Percentiles rank a stretch among this genome's conserved stretches.
These are phyloP conservation scores for Cranoglanis bouderius DNA, from an alignment of 2,113 vertebrate species.

Conservation along the genomic window DNA sequence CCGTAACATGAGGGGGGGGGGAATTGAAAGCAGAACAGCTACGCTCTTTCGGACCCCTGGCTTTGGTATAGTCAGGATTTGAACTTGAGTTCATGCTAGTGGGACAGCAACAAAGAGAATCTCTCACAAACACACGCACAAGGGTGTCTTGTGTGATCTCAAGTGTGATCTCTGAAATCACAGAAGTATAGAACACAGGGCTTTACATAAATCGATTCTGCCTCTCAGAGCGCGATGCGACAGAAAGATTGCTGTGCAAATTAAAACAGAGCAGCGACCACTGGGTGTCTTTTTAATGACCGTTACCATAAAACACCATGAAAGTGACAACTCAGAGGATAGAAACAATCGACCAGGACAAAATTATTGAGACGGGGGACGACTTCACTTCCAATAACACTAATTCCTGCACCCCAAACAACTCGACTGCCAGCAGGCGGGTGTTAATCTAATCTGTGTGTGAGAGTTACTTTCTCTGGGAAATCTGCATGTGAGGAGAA, in stretches of 20 bases:
- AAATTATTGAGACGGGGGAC: conserved; percentile 19
- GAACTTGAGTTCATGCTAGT: not conserved
- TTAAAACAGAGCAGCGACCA: conserved; percentile 4
- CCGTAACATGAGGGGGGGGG: not conserved
- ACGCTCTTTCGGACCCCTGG: not conserved
- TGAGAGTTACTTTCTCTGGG: not conserved
- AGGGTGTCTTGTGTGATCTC: not conserved
- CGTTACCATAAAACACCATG: not conserved
- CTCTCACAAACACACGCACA: not conserved
- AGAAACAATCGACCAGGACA: conserved; percentile 17
- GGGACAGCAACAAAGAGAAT: not conserved
- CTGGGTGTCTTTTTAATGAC: conserved; percentile 21
- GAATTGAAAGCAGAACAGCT: not conserved
- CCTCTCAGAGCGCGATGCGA: not conserved
- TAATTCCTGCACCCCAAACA: conserved; percentile 24
- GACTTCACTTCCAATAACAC: conserved; percentile 15
- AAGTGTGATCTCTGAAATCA: not conserved
- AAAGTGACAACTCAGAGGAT: not conserved
- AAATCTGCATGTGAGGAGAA: conserved; percentile 6
- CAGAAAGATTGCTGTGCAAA: conserved; percentile 9
- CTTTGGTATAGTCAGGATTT: not conserved
- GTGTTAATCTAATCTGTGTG: conserved; percentile 6
- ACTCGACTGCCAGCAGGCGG: not conserved
- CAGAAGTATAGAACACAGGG: not conserved
- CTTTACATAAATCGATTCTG: conserved; percentile 3